Conservation (phyloP, 2,888 invertebrate genomes). For the Limnephilus auricula region DNA sequence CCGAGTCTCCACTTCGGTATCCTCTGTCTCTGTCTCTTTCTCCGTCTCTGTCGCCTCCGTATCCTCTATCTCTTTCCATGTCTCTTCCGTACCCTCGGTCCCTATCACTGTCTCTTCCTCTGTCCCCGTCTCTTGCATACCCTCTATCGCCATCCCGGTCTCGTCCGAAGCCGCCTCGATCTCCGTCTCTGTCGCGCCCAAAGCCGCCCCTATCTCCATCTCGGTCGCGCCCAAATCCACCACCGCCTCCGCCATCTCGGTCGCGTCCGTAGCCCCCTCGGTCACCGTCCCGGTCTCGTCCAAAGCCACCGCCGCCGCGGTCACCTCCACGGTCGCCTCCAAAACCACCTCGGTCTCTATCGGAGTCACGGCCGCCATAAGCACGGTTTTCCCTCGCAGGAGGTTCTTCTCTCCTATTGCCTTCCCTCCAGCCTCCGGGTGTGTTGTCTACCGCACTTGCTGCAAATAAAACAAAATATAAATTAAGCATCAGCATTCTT, state of each 20-base stretch:
- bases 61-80: constrained; percentile 59
- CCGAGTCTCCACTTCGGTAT: constrained; percentile 66
- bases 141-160: constrained; percentile 63
- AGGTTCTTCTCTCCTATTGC: constrained; percentile 72
- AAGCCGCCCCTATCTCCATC: constrained; percentile 68
- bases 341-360: constrained; percentile 68
- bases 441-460: constrained; percentile 73
- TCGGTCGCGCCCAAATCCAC: constrained; percentile 66
- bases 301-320: constrained; percentile 67
- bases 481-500: not conserved
- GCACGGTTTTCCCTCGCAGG: constrained; percentile 72
- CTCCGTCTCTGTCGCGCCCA: constrained; percentile 67
- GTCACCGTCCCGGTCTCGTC: constrained; percentile 68
- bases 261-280: constrained; percentile 67
- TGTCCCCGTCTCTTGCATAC: constrained; percentile 24
- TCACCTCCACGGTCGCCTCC: constrained; percentile 68
- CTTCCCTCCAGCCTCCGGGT: constrained; percentile 77
- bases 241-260: constrained; percentile 67
- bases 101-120: constrained; percentile 55
- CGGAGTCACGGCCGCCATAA: constrained; percentile 76
- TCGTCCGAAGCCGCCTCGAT: constrained; percentile 60
- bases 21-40: constrained; percentile 68
- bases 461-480: constrained; percentile 66
- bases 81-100: constrained; percentile 66
- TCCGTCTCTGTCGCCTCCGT: constrained; percentile 66